These are phyloP conservation scores for Sinodicranocentrus sp. DNA, from an alignment of 2,888 invertebrate genomes.

Conservation along the genomic window DNA sequence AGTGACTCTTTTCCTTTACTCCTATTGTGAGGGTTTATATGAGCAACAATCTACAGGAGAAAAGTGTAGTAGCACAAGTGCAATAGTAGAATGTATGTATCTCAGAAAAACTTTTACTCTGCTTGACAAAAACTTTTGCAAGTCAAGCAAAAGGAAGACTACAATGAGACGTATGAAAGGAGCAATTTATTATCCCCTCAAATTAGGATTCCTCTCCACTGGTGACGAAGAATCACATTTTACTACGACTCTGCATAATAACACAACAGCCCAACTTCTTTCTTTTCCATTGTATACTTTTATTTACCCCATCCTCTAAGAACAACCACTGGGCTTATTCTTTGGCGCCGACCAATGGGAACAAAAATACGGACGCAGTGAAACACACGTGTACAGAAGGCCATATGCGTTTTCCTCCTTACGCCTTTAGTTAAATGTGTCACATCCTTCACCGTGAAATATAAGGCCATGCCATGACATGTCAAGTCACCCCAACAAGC, in stretches of 20 bases:
- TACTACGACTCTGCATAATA: neutral
- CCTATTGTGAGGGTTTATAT: too few species aligned
- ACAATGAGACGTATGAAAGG: slow-evolving; percentile 48
- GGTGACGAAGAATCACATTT: neutral
- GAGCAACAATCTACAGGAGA: slow-evolving; percentile 23
- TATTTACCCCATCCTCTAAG: too few species aligned
- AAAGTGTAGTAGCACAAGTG: neutral
- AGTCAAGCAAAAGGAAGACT: slow-evolving; percentile 49
- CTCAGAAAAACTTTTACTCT: slow-evolving; percentile 1
- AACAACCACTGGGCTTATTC: too few species aligned
- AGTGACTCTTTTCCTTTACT: neutral
- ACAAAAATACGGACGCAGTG: too few species aligned
- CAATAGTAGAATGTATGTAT: neutral
- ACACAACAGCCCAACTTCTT: slow-evolving; percentile 25
- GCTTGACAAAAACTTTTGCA: slow-evolving; percentile 32
- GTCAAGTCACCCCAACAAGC: slow-evolving; percentile 22
- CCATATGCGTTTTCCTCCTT: neutral
- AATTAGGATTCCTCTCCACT: slow-evolving; percentile 47
- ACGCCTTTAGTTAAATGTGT: slow-evolving; percentile 28
- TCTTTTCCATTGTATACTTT: neutral
- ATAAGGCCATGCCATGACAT: neutral
- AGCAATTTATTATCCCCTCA: slow-evolving; percentile 55
- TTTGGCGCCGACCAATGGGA: too few species aligned
- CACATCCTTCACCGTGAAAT: slow-evolving; percentile 34
- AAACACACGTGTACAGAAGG: neutral